phyloP scores from a whole-genome alignment of 1,140 invertebrate genomes.

The Centruroides sculpturatus region DNA sequence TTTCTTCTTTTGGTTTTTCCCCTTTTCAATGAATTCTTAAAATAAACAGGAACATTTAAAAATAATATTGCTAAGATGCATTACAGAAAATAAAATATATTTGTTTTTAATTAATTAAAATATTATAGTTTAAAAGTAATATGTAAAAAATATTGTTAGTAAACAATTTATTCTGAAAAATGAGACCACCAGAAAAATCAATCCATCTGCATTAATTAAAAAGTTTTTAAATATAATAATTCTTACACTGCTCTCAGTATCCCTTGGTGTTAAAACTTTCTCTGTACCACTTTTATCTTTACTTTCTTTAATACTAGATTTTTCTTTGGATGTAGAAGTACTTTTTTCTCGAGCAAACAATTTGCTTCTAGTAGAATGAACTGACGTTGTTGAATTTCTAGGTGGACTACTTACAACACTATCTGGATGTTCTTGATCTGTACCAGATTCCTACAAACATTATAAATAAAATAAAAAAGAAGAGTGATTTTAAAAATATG shows the following conservation, averaged over 20 bases:
- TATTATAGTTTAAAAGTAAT: too few species aligned
- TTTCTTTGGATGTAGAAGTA: slow-evolving; percentile 18
- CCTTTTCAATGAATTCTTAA: too few species aligned
- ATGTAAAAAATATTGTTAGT: too few species aligned
- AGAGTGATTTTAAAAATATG: too few species aligned
- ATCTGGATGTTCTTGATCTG: slow-evolving; percentile 15
- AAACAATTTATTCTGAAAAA: too few species aligned
- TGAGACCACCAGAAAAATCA: too few species aligned
- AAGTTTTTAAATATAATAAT: slow-evolving; percentile 21
- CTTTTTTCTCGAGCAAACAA: slow-evolving; percentile 23
- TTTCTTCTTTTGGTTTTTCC: too few species aligned
- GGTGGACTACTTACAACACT: slow-evolving; percentile 12
- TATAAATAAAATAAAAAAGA: too few species aligned
- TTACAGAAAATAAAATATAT: too few species aligned
- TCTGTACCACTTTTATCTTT: slow-evolving; percentile 23
- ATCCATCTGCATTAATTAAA: not conserved
- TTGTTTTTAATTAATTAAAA: too few species aligned
- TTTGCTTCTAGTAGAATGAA: slow-evolving; percentile 49
- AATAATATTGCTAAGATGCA: too few species aligned
- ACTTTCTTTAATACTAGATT: slow-evolving; percentile 27
- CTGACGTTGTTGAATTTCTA: not conserved
- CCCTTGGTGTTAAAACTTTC: slow-evolving; percentile 20
- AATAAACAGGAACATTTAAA: too few species aligned
- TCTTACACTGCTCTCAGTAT: slow-evolving; percentile 21
- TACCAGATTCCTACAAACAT: slow-evolving; percentile 16